Base-by-base conservation (phyloP, 2,888 invertebrate genomes). In the Pristionchus fissidentatus region DNA sequence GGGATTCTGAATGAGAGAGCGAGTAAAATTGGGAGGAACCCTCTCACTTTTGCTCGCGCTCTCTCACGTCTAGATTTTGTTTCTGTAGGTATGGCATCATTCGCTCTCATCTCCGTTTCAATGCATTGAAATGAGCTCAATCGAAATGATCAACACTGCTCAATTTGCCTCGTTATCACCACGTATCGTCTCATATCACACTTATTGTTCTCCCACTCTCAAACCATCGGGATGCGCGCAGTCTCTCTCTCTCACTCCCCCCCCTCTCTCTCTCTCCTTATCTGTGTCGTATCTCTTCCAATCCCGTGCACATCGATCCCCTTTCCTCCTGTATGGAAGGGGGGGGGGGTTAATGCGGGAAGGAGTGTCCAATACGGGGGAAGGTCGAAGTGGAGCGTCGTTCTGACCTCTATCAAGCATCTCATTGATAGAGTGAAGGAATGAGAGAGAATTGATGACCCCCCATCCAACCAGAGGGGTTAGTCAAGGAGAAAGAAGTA, bases 401-500 rank as follows among this genome's bases (percentile, higher is more conserved):
- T 66, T 66, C 66, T 66, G 66, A 66, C 66, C 66, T 66, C 66
- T 66, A 66, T 66, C 66, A 66, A 66, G 66, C 66, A 66, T 66
- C 22, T 19, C 35, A 66, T 66, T 66, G 66, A 66, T 66, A 66
- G 66, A 66, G 66, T 66, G 66, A 66, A 66, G 66, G 66, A 66
- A 38, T n/a, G n/a, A n/a, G 38, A 22, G 66, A 35, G 66, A 66
- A 66, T 66, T 66, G 66, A 66, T 66, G 66, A 66, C 66, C 66
- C 66, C 38, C n/a, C n/a, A n/a, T n/a, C n/a, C 38, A 66, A 7
- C 35, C 19, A 38, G 66, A 66, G 66, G n/a, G n/a, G 66, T 66
- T 66, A 66, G 66, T 66, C 66, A 66, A 66, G 66, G 66, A 38
- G 38, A 66, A 66, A 66, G 60, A 66, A 66, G 66, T 66, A 38